Evolutionary conservation across 1,140 invertebrate genomes (phyloP).

Genomic region (Anoplophora glabripennis): DNA sequence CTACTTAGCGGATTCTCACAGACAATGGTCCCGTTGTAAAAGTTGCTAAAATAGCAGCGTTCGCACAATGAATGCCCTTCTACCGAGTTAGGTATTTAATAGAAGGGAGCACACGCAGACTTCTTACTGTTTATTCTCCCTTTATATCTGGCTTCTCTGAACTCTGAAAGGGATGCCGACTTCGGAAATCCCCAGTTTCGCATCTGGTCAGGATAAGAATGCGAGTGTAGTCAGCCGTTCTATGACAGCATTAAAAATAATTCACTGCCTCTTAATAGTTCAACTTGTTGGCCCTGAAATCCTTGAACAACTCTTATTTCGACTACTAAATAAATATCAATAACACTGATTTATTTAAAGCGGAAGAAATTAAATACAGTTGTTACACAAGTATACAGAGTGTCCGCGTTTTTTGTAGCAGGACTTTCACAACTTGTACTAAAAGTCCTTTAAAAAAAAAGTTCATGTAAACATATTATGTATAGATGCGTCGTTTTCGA

Average conservation of each 20-base stretch:
- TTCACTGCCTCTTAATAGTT: not conserved
- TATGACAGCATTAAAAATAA: not conserved
- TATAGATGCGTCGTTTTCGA: no score
- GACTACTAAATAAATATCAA: no score
- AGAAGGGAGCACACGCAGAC: constrained; percentile 26
- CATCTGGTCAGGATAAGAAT: not conserved
- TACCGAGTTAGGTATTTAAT: constrained; percentile 38
- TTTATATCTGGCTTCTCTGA: constrained; percentile 34
- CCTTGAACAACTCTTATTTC: no score
- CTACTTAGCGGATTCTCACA: constrained; percentile 26
- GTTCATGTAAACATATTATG: no score
- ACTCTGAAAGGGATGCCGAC: constrained; percentile 5
- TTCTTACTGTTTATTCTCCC: constrained; percentile 39
- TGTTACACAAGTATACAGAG: no score
- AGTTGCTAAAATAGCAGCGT: constrained; percentile 34
- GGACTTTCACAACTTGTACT: no score
- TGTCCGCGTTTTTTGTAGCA: no score
- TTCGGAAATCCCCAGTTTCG: not conserved
- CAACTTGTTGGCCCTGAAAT: no score
- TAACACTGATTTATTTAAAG: no score
- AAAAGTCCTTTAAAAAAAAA: no score
- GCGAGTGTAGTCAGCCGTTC: not conserved
- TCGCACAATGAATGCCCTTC: constrained; percentile 30
- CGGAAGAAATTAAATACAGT: no score
- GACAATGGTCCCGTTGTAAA: constrained; percentile 34